phyloP scores from a whole-genome alignment of 2,888 invertebrate species.

The Plebejus argus region DNA sequence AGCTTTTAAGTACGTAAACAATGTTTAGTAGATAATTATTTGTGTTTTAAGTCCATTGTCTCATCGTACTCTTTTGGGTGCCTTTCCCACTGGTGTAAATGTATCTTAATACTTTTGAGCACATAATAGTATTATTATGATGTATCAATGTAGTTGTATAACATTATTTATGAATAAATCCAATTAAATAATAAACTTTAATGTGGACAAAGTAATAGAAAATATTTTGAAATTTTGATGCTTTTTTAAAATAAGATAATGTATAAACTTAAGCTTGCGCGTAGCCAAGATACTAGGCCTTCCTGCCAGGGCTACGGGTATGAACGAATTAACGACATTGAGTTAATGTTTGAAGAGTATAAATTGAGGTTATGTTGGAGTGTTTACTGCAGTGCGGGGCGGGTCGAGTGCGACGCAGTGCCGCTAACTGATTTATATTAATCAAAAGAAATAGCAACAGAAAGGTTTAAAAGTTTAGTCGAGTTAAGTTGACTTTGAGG shows the following conservation, averaged over 20 bases:
- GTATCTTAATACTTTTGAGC: neutral
- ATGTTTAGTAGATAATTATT: slow-evolving; percentile 8
- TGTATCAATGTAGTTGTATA: no score
- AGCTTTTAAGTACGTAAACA: slow-evolving; percentile 15
- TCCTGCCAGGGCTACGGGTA: neutral
- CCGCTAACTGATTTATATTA: slow-evolving; percentile 43
- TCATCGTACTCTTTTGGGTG: neutral
- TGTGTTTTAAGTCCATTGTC: neutral
- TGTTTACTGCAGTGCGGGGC: slow-evolving; percentile 45
- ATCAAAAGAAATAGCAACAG: slow-evolving; percentile 11
- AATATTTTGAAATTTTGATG: neutral
- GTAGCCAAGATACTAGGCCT: neutral
- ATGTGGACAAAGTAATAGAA: no score
- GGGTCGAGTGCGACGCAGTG: slow-evolving; percentile 50
- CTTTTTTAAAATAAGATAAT: neutral
- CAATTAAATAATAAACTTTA: no score
- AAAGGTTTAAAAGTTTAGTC: neutral
- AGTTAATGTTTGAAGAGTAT: slow-evolving; percentile 28
- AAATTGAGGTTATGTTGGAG: slow-evolving; percentile 32
- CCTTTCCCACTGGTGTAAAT: neutral
- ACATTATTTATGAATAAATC: no score
- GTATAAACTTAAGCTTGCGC: neutral
- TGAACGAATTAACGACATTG: slow-evolving; percentile 25
- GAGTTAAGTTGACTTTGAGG: neutral
- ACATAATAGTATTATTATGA: neutral